Evolutionary conservation across 2,797 vertebrate genomes (phyloP).

Genomic region (Pelodytes ibericus): DNA sequence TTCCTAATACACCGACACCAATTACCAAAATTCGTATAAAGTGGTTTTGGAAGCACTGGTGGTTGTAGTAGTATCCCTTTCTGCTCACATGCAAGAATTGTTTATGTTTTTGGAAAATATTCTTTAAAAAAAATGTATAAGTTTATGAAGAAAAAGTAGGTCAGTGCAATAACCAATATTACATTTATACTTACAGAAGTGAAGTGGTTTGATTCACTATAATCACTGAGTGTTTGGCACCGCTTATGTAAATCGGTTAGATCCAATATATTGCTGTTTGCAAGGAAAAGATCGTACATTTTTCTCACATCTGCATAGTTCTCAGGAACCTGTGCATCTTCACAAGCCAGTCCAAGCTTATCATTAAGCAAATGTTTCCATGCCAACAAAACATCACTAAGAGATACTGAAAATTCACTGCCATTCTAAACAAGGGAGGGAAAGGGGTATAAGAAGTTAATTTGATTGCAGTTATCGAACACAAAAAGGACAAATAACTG

Average conservation of each 20-base stretch:
- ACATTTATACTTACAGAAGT: slow-evolving; percentile 78
- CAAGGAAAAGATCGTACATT: slow-evolving; percentile 82
- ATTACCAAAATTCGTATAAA: no score
- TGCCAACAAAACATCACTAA: slow-evolving; percentile 85
- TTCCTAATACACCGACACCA: no score
- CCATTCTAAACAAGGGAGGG: slow-evolving; percentile 69
- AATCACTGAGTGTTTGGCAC: slow-evolving; percentile 69
- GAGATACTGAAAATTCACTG: slow-evolving; percentile 83
- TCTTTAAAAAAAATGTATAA: no score
- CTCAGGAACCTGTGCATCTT: slow-evolving; percentile 70
- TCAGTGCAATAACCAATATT: no score
- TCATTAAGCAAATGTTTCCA: slow-evolving; percentile 89
- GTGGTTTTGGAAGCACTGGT: no score
- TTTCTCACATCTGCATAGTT: slow-evolving; percentile 80
- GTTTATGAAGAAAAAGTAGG: no score
- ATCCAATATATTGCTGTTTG: slow-evolving; percentile 85
- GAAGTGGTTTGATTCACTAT: slow-evolving; percentile 70
- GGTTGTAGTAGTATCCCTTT: no score
- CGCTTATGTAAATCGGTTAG: slow-evolving; percentile 83
- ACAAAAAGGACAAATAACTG: no score
- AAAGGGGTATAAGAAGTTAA: slow-evolving; percentile 27
- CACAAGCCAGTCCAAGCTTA: slow-evolving; percentile 79
- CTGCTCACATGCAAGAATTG: no score
- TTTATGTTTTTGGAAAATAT: no score
- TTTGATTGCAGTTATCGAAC: no score